Conservation (phyloP, 1,140 invertebrate species). For the Pararge aegeria region DNA sequence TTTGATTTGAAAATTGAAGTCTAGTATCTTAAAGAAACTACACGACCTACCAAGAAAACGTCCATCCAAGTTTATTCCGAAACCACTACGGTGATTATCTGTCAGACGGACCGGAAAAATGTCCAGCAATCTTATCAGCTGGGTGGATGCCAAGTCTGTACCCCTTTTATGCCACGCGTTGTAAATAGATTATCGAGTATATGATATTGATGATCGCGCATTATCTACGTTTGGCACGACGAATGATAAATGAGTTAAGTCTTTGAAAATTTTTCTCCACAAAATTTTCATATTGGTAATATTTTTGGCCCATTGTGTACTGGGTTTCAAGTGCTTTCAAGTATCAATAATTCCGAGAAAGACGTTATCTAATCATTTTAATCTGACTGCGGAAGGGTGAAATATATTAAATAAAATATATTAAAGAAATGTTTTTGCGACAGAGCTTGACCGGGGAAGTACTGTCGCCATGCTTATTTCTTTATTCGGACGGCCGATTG, state of each 20-base stretch:
- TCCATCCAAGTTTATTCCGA: background rate
- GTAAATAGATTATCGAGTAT: conserved; percentile 7
- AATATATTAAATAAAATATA: no score
- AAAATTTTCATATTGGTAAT: background rate
- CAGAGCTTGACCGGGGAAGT: no score
- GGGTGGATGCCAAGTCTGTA: background rate
- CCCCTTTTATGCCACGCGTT: conserved; percentile 5
- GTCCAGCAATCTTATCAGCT: background rate
- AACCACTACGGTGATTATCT: conserved; percentile 1
- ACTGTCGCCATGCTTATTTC: no score
- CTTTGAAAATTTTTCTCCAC: background rate
- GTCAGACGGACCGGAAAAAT: background rate
- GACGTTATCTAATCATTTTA: background rate
- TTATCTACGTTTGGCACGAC: conserved; percentile 6
- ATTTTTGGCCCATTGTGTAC: background rate
- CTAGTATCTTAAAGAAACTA: background rate
- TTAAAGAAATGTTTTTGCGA: no score
- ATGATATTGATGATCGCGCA: conserved; percentile 10
- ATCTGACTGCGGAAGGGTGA: no score
- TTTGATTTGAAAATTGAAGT: no score
- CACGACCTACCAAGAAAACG: background rate
- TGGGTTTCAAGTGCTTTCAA: background rate
- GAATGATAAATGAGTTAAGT: conserved; percentile 2
- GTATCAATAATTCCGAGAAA: background rate
- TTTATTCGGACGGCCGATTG: no score